Conservation (phyloP, 2,797 vertebrate species). For the Phrynocephalus vlangalii region DNA sequence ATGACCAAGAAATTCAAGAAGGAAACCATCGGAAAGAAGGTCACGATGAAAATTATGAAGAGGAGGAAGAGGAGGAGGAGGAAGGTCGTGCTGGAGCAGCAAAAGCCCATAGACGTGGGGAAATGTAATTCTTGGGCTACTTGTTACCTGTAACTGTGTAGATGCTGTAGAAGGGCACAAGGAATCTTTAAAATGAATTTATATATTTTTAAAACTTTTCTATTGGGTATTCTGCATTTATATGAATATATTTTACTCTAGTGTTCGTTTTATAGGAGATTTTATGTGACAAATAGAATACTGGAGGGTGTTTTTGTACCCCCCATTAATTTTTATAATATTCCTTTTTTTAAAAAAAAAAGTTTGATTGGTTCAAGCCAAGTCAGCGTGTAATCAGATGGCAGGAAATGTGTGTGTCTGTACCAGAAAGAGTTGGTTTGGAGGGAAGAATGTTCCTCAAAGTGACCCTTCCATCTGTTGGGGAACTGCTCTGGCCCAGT, state of each 20-base stretch:
- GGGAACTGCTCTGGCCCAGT: too few species aligned
- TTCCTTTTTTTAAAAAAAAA: slow-evolving; percentile 28
- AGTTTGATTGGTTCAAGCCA: slow-evolving; percentile 36
- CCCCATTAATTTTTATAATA: slow-evolving; percentile 6
- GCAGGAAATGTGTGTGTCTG: too few species aligned
- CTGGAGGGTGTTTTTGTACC: slow-evolving; percentile 24
- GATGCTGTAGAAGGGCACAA: neutral
- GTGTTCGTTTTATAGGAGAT: slow-evolving; percentile 77
- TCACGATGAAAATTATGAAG: slow-evolving; percentile 89
- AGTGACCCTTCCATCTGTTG: too few species aligned
- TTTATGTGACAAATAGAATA: slow-evolving; percentile 60
- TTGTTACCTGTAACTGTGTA: slow-evolving; percentile 28
- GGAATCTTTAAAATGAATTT: slow-evolving; percentile 4
- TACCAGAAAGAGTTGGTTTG: too few species aligned
- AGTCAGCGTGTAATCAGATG: neutral
- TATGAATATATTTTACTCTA: slow-evolving; percentile 80
- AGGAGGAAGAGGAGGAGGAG: slow-evolving; percentile 83
- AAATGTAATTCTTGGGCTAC: slow-evolving; percentile 84
- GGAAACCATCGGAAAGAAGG: slow-evolving; percentile 78
- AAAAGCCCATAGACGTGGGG: slow-evolving; percentile 85
- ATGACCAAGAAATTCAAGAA: slow-evolving; percentile 75
- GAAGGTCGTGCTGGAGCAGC: slow-evolving; percentile 72
- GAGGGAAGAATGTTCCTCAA: too few species aligned
- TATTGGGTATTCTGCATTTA: slow-evolving; percentile 77
- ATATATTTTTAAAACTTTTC: slow-evolving; percentile 61